Conservation (phyloP, 2,113 vertebrate genomes). For the Cranoglanis bouderius region DNA sequence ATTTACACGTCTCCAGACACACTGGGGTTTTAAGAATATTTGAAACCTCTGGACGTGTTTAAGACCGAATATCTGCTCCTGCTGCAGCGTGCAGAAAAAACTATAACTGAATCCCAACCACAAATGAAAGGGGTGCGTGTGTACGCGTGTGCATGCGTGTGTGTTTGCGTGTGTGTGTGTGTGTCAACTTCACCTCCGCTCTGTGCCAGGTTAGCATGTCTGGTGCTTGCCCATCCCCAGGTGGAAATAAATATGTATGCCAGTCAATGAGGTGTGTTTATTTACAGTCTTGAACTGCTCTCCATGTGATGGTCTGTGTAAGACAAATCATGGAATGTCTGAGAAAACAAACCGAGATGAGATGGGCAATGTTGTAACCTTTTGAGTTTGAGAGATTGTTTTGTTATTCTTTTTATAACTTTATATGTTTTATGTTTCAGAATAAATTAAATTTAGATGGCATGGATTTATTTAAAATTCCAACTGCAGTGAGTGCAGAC, state of each 20-base stretch:
- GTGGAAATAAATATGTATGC: not conserved
- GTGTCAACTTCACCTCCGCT: not conserved
- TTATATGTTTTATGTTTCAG: not conserved
- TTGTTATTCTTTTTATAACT: not conserved
- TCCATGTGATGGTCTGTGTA: constrained; percentile 2
- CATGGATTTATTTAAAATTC: not conserved
- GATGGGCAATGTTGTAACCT: not conserved
- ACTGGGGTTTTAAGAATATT: not conserved
- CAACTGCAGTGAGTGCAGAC: not conserved
- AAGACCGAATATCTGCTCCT: not conserved
- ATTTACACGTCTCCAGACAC: not conserved
- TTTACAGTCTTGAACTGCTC: constrained; percentile 17
- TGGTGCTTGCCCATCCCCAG: not conserved
- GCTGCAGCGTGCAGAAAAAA: not conserved
- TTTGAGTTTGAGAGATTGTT: not conserved
- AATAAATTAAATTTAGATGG: not conserved
- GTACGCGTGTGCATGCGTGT: too few species aligned
- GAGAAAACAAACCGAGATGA: not conserved
- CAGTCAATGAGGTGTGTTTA: constrained; percentile 33
- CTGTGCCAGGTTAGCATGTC: not conserved
- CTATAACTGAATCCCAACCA: not conserved
- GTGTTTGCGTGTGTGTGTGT: not conserved
- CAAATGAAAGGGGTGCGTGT: not conserved
- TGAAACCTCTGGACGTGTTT: not conserved
- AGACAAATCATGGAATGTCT: not conserved